Evolutionary conservation across 2,888 invertebrate species (phyloP).

Genomic region (Cheilosia variabilis): DNA sequence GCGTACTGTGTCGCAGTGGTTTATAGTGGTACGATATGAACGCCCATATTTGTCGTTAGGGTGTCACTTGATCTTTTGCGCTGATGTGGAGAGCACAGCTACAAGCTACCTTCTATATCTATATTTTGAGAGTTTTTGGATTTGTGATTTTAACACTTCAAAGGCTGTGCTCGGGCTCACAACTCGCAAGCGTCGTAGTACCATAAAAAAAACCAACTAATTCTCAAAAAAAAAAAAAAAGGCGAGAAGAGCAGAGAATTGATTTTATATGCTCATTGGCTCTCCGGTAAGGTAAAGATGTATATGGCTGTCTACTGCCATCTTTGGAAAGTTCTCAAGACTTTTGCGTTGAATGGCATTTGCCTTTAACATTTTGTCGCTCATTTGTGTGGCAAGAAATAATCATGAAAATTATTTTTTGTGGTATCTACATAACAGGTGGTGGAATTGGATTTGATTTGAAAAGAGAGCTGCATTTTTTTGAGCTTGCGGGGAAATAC

Average conservation of each 20-base stretch:
- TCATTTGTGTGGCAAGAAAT: background rate
- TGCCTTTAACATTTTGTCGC: conserved; percentile 24
- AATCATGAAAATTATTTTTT: background rate
- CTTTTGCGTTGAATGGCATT: conserved; percentile 34
- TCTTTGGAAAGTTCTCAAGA: conserved; percentile 64
- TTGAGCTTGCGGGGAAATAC: too few species aligned
- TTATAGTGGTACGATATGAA: conserved; percentile 45
- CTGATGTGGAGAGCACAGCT: conserved; percentile 2
- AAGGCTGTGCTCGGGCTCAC: conserved; percentile 45
- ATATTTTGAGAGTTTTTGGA: conserved; percentile 47
- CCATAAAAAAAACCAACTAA: conserved; percentile 48
- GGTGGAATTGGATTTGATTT: too few species aligned
- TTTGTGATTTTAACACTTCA: conserved; percentile 70
- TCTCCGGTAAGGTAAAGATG: conserved; percentile 21
- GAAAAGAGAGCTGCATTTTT: too few species aligned
- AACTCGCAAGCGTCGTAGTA: background rate
- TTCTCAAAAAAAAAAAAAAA: conserved; percentile 25
- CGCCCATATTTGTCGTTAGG: conserved; percentile 73
- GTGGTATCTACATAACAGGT: background rate
- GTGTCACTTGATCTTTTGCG: conserved; percentile 72
- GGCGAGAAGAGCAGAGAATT: conserved; percentile 28
- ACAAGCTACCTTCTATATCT: conserved; percentile 24
- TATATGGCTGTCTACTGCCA: conserved; percentile 22
- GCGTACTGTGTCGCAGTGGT: conserved; percentile 15
- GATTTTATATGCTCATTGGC: conserved; percentile 35